These are phyloP conservation scores for Morbakka virulenta DNA, from an alignment of 30 jellyfish, hydroid and myxozoan species.

Conservation along the genomic window DNA sequence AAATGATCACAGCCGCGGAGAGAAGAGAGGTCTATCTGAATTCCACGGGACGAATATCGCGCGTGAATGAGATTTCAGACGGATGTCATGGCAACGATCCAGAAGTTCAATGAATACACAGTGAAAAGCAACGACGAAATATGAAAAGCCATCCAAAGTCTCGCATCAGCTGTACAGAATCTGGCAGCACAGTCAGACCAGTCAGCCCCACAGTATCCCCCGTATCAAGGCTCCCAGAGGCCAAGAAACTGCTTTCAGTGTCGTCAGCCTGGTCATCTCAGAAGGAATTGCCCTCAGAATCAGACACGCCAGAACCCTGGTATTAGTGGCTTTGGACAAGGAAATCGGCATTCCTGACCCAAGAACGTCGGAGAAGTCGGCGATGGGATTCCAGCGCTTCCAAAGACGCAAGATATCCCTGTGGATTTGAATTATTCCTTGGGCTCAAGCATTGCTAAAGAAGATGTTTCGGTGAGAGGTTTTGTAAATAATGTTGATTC, in stretches of 20 bases:
- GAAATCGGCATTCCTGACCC: constrained; percentile 15
- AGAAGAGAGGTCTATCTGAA: too few relatives aligned
- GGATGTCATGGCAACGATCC: too few relatives aligned
- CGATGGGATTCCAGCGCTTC: constrained; percentile 1
- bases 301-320: constrained; percentile 21
- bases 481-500: too few relatives aligned
- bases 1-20: too few relatives aligned
- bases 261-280: too few relatives aligned
- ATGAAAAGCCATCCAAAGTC: constrained; percentile 23
- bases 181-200: constrained; percentile 19
- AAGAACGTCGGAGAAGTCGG: neutral
- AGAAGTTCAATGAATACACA: too few relatives aligned
- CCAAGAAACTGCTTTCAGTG: too few relatives aligned
- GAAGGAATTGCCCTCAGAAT: too few relatives aligned
- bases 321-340: neutral
- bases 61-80: constrained; percentile 11
- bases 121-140: constrained; percentile 21
- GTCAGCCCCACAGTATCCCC: constrained; percentile 10
- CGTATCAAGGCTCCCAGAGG: neutral
- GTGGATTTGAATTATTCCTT: constrained; percentile 28
- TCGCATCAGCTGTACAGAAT: constrained; percentile 20
- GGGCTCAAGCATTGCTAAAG: constrained; percentile 22
- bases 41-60: constrained; percentile 24
- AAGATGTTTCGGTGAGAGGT: constrained; percentile 36
- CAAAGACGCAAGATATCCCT: constrained; percentile 11